Conservation (phyloP, 1,140 invertebrate species). For the Aculops lycopersici region DNA sequence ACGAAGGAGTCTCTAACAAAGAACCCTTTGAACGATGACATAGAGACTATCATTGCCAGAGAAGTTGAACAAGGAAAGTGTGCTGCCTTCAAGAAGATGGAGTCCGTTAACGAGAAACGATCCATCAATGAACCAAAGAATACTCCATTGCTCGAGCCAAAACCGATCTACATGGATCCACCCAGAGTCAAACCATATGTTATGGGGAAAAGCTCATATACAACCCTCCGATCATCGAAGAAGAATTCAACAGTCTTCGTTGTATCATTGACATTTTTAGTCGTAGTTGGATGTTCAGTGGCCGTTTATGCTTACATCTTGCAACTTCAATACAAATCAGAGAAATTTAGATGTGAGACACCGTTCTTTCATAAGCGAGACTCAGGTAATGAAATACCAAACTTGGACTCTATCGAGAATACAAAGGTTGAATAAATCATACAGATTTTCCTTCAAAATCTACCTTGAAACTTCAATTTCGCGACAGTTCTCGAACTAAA, state of each 20-base stretch:
- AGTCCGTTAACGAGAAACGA: not conserved
- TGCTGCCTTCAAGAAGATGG: conserved; percentile 5
- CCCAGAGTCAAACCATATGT: not conserved
- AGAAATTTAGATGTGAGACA: conserved; percentile 8
- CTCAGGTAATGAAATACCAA: too few relatives aligned
- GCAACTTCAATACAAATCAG: conserved; percentile 3
- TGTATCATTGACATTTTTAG: conserved; percentile 5
- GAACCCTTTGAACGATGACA: conserved; percentile 13
- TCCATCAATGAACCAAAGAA: conserved; percentile 4
- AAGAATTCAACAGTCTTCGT: not conserved
- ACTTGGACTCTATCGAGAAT: too few relatives aligned
- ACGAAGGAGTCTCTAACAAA: conserved; percentile 10
- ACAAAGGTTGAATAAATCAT: too few relatives aligned
- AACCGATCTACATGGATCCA: not conserved
- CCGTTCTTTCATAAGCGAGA: conserved; percentile 8
- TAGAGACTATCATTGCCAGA: conserved; percentile 10
- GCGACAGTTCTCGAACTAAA: too few relatives aligned
- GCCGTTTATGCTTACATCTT: conserved; percentile 7
- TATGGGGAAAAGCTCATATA: not conserved
- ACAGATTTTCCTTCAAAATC: too few relatives aligned
- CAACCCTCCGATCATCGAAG: not conserved
- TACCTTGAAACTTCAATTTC: too few relatives aligned
- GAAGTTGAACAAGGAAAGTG: conserved; percentile 11
- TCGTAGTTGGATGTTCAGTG: conserved; percentile 6
- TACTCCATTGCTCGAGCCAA: not conserved